Percentiles rank a stretch among this genome's conserved stretches.
These are phyloP conservation scores for Eilema griseolum DNA, from an alignment of 2,888 invertebrate genomes.

Conservation along the genomic window DNA sequence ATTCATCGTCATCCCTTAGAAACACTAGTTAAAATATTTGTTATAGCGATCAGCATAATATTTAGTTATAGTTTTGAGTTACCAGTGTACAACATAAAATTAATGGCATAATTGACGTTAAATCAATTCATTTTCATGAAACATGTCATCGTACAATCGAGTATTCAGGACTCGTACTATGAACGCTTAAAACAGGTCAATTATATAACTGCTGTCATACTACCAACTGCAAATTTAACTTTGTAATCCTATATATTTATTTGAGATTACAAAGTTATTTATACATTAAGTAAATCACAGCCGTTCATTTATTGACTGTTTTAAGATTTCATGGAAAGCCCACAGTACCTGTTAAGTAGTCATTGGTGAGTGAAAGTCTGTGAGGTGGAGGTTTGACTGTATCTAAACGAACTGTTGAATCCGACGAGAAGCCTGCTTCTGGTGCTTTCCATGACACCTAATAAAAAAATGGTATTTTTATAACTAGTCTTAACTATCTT, in stretches of 20 bases:
- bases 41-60: neutral
- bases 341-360: constrained; percentile 83
- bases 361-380: constrained; percentile 84
- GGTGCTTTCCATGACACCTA: constrained; percentile 84
- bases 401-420: constrained; percentile 76
- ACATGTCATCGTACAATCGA: neutral
- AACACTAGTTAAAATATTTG: neutral
- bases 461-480: neutral
- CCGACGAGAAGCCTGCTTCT: constrained; percentile 78
- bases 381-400: constrained; percentile 75
- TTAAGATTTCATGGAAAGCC: no score
- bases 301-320: no score
- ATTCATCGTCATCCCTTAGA: neutral
- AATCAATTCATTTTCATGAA: no score
- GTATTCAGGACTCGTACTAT: no score
- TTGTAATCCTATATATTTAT: no score
- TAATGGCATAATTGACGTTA: no score
- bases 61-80: neutral
- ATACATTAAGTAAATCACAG: no score
- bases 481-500: neutral
- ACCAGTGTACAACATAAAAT: neutral
- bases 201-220: no score
- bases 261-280: no score
- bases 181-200: no score
- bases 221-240: no score